These are phyloP conservation scores for Hydropotes inermis DNA, from an alignment of 2,113 vertebrate genomes.

Conservation along the genomic window DNA sequence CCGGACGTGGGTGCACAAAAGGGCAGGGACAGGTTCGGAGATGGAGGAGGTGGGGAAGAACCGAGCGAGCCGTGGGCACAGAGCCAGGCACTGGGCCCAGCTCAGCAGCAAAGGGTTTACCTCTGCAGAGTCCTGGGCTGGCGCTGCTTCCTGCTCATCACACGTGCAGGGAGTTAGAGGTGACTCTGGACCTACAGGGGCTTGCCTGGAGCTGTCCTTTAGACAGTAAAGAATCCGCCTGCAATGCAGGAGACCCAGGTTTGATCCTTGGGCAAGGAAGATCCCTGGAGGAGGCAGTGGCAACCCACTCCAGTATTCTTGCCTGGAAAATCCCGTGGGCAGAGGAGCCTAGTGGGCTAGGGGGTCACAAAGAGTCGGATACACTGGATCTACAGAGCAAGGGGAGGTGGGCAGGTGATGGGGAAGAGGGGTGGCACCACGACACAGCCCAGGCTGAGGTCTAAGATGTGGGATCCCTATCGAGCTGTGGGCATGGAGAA, in stretches of 20 bases:
- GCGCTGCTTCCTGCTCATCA: rapidly evolving
- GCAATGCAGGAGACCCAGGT: not conserved
- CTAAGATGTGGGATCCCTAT: not conserved
- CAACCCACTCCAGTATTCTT: not conserved
- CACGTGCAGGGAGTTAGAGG: not conserved
- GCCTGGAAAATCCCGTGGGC: not conserved
- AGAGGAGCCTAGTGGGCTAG: not conserved
- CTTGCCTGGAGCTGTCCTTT: not conserved
- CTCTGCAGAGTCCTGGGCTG: not conserved
- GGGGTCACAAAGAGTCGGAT: not conserved
- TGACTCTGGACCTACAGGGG: not conserved
- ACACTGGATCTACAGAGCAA: not conserved
- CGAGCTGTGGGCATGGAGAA: not conserved
- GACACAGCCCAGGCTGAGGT: not conserved
- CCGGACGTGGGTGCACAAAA: rapidly evolving
- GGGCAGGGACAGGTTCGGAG: not conserved
- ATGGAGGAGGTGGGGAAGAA: not conserved
- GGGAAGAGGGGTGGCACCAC: not conserved
- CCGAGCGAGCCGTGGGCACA: not conserved
- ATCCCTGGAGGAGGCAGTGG: not conserved
- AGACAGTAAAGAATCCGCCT: not conserved
- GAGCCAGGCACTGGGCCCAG: not conserved
- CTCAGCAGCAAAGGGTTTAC: not conserved
- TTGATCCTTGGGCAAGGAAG: not conserved
- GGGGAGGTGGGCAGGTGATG: not conserved